phyloP scores from a whole-genome alignment of 37 sponge, comb jelly and placozoan genomes.

The Halisarca cf. caerulea region DNA sequence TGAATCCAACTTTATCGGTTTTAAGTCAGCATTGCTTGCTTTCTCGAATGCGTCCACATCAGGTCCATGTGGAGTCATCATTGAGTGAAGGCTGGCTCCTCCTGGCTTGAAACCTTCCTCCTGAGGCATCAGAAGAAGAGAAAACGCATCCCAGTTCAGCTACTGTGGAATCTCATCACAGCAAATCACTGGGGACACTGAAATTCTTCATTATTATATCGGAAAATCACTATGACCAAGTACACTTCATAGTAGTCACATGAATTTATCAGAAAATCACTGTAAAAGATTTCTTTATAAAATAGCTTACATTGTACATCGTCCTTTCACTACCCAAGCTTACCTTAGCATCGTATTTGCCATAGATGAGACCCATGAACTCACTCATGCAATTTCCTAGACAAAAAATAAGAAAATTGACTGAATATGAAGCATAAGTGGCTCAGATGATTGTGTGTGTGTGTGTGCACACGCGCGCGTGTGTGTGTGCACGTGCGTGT shows the following conservation, averaged over 20 bases:
- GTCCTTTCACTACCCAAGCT: too few species aligned
- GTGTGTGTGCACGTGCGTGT: constrained; percentile 9
- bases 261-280: too few species aligned
- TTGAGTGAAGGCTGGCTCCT: constrained; percentile 95
- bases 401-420: too few species aligned
- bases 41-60: constrained; percentile 75
- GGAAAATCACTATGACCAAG: too few species aligned
- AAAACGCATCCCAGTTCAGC: too few species aligned
- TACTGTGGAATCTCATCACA: too few species aligned
- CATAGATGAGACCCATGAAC: constrained; percentile 96
- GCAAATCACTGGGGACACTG: too few species aligned
- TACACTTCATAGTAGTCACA: too few species aligned
- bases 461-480: neutral
- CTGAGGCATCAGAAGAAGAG: neutral
- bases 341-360: constrained; percentile 92
- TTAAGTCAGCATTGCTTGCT: constrained; percentile 60
- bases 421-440: too few species aligned
- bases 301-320: too few species aligned
- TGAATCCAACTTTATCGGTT: constrained; percentile 77
- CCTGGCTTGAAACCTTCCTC: constrained; percentile 85
- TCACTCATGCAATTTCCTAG: constrained; percentile 99
- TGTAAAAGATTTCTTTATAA: too few species aligned
- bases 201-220: too few species aligned
- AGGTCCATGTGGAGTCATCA: constrained; percentile 99
- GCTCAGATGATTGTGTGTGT: neutral